Percentiles rank a stretch among this genome's conserved stretches.
Conservation (phyloP, 2,113 vertebrate species). For the Gila orcuttii region DNA sequence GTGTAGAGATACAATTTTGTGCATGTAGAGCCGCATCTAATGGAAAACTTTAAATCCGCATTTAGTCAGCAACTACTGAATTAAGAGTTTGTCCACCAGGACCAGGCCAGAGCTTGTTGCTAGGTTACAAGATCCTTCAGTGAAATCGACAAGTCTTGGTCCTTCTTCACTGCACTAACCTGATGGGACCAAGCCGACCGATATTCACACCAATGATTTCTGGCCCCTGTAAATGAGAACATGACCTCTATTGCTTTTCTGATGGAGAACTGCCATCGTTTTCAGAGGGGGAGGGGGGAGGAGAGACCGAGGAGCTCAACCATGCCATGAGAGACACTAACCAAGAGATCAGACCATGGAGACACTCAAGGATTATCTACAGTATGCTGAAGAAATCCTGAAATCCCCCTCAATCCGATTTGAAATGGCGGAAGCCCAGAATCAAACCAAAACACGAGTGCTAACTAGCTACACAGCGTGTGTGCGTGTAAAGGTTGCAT, state of each 20-base stretch:
- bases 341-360: conserved; percentile 45
- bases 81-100: conserved; percentile 40
- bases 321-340: conserved; percentile 39
- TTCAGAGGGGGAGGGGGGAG: conserved; percentile 19
- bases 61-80: conserved; percentile 51
- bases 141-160: conserved; percentile 51
- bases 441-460: conserved; percentile 40
- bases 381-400: conserved; percentile 59
- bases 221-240: conserved; percentile 51
- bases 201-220: conserved; percentile 51
- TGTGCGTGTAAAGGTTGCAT: conserved; percentile 25
- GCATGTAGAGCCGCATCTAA: conserved; percentile 21
- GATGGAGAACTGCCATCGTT: conserved; percentile 44
- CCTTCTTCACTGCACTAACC: conserved; percentile 45
- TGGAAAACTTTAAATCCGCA: conserved; percentile 50
- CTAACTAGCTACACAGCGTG: conserved; percentile 35
- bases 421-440: conserved; percentile 53
- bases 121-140: conserved; percentile 54
- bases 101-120: conserved; percentile 52
- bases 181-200: conserved; percentile 45
- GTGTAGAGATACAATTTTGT: neutral
- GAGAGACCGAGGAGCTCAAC: neutral
- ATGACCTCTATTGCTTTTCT: conserved; percentile 44
- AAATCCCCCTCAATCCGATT: conserved; percentile 57
- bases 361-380: conserved; percentile 55